A percentile compares a stretch with the other conserved stretches of the same genome.
These are phyloP conservation scores for Drosophila pseudotakahashii DNA, from an alignment of 2,888 invertebrate genomes.

Conservation along the genomic window DNA sequence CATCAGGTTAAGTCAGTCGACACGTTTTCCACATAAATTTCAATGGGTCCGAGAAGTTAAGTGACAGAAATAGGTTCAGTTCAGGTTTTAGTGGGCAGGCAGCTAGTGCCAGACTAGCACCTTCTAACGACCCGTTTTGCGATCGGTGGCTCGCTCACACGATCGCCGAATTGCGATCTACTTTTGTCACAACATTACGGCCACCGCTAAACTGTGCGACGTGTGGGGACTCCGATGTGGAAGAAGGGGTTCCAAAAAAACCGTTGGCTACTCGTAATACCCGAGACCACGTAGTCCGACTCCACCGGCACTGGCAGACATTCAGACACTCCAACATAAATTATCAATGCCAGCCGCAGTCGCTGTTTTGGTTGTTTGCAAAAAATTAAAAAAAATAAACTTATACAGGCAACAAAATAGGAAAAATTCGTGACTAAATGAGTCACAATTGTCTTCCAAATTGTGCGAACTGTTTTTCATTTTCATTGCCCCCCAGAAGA, in stretches of 20 bases:
- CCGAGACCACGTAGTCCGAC: slow-evolving; percentile 36
- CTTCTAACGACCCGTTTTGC: slow-evolving; percentile 43
- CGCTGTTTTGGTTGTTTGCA: slow-evolving; percentile 34
- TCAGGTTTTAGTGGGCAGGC: slow-evolving; percentile 27
- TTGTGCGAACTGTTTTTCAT: slow-evolving; percentile 48
- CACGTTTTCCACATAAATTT: slow-evolving; percentile 69
- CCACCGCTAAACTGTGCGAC: slow-evolving; percentile 33
- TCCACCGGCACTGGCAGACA: slow-evolving; percentile 19
- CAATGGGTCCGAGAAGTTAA: slow-evolving; percentile 50
- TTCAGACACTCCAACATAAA: slow-evolving; percentile 31
- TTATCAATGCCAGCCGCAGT: slow-evolving; percentile 46
- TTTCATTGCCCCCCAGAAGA: slow-evolving; percentile 18
- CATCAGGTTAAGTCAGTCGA: slow-evolving; percentile 60
- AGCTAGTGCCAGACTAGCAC: too few relatives aligned
- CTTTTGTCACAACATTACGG: slow-evolving; percentile 60
- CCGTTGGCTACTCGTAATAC: slow-evolving; percentile 44
- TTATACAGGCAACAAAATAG: slow-evolving; percentile 18
- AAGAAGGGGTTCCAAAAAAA: slow-evolving; percentile 10
- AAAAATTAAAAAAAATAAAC: slow-evolving; percentile 10
- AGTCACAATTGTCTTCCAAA: slow-evolving; percentile 60
- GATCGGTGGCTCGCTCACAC: slow-evolving; percentile 41
- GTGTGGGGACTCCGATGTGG: slow-evolving; percentile 11
- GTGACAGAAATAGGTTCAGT: slow-evolving; percentile 44
- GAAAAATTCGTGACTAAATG: slow-evolving; percentile 62
- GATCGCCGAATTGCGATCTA: slow-evolving; percentile 61